Evolutionary conservation across 2,888 invertebrate genomes (phyloP).

Genomic region (Noctuana brunneofusca): DNA sequence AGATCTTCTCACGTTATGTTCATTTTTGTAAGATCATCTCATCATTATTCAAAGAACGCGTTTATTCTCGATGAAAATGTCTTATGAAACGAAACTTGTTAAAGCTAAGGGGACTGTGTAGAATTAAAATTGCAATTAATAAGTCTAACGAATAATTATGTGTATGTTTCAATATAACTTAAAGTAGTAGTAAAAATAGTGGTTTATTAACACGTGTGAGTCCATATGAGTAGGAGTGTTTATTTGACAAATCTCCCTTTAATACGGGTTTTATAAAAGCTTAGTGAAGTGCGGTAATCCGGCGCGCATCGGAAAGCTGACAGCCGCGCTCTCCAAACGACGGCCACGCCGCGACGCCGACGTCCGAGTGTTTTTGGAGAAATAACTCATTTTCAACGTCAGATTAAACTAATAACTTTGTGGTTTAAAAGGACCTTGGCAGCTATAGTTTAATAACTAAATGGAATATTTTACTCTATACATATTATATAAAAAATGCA

Average conservation of each 20-base stretch:
- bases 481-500: too few relatives aligned
- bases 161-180: too few relatives aligned
- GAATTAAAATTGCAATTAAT: conserved; percentile 19
- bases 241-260: not conserved
- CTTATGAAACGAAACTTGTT: not conserved
- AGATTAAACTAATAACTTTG: conserved; percentile 23
- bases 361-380: conserved; percentile 11
- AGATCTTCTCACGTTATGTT: conserved; percentile 44
- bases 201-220: not conserved
- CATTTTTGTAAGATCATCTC: conserved; percentile 53
- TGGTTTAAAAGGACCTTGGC: not conserved
- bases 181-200: too few relatives aligned
- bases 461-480: too few relatives aligned
- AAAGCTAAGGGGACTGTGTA: not conserved
- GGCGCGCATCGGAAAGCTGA: conserved; percentile 36
- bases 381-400: conserved; percentile 19
- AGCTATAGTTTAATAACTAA: not conserved
- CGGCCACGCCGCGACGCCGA: not conserved
- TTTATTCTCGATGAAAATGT: conserved; percentile 3
- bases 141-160: conserved; percentile 1
- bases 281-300: conserved; percentile 31
- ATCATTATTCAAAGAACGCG: conserved; percentile 55
- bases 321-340: conserved; percentile 23
- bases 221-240: not conserved
- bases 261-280: conserved; percentile 11